A percentile compares a stretch with the other conserved stretches of the same genome.
phyloP scores from a whole-genome alignment of 2,113 vertebrate genomes.

The Paradisaea rubra region DNA sequence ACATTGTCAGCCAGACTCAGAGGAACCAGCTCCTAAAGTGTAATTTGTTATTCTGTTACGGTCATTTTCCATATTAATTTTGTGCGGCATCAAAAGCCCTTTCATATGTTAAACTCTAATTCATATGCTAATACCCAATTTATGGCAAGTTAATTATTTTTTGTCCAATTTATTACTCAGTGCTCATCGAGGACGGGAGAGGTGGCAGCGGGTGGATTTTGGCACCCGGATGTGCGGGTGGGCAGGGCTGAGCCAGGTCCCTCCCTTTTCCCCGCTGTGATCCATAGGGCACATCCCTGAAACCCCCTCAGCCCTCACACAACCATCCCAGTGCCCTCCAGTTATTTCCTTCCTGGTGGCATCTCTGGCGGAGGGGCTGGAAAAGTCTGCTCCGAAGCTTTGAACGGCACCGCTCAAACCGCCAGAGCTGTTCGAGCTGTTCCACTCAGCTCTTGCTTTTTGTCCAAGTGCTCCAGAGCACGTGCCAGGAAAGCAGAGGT shows the following conservation, averaged over 20 bases:
- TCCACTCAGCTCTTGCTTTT: fast-evolving
- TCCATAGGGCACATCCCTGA: neutral
- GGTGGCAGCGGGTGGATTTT: neutral
- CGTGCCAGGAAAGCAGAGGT: neutral
- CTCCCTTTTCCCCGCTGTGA: fast-evolving
- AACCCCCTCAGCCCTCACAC: fast-evolving
- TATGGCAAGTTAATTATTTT: conserved; percentile 69
- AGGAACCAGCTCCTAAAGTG: neutral
- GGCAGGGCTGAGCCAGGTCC: neutral
- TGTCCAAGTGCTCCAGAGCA: fast-evolving
- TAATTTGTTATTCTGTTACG: conserved; percentile 48
- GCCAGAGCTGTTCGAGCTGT: neutral
- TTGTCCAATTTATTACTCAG: conserved; percentile 40
- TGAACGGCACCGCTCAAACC: fast-evolving
- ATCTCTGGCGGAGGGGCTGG: neutral
- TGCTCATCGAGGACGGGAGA: neutral
- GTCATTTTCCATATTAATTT: conserved; percentile 55
- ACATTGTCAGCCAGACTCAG: neutral
- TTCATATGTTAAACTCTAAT: conserved; percentile 72
- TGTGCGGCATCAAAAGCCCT: conserved; percentile 50
- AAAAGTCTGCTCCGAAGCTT: neutral
- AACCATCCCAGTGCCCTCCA: neutral
- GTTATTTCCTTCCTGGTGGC: neutral
- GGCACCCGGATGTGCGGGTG: neutral
- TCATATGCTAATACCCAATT: conserved; percentile 70